These are phyloP conservation scores for Samia ricini DNA, from an alignment of 1,140 invertebrate genomes.

Conservation along the genomic window DNA sequence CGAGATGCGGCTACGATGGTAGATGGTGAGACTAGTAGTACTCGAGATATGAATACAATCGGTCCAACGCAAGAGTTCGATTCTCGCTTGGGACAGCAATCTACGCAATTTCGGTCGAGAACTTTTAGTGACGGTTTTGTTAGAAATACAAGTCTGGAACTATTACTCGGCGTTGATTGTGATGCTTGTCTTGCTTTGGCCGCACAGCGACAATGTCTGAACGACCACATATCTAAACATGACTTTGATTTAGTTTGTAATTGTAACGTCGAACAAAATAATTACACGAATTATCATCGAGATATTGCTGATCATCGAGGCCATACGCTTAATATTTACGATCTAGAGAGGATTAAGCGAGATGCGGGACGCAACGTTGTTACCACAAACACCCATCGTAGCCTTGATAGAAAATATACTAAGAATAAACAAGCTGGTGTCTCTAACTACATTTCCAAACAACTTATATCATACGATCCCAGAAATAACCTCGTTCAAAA, in stretches of 20 bases:
- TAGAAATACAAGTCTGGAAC: slow-evolving; percentile 72
- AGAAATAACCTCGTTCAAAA: slow-evolving; percentile 71
- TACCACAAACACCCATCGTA: slow-evolving; percentile 60
- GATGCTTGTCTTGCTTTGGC: slow-evolving; percentile 68
- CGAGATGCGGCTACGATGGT: slow-evolving; percentile 75
- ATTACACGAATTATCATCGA: slow-evolving; percentile 57
- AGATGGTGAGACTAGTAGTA: slow-evolving; percentile 47
- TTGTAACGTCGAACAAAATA: slow-evolving; percentile 68
- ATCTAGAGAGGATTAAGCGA: slow-evolving; percentile 65
- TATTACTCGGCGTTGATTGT: slow-evolving; percentile 71
- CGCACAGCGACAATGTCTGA: slow-evolving; percentile 56
- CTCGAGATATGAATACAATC: slow-evolving; percentile 26
- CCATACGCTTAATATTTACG: slow-evolving; percentile 64
- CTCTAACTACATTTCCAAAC: slow-evolving; percentile 71
- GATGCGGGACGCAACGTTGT: slow-evolving; percentile 55
- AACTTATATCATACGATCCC: slow-evolving; percentile 69
- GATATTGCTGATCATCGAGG: slow-evolving; percentile 51
- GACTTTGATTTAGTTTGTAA: slow-evolving; percentile 72
- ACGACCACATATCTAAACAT: slow-evolving; percentile 58
- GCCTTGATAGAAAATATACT: slow-evolving; percentile 69
- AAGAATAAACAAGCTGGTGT: slow-evolving; percentile 72
- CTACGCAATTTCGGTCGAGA: slow-evolving; percentile 61
- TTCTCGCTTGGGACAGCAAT: slow-evolving; percentile 38
- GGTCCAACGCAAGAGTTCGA: slow-evolving; percentile 44
- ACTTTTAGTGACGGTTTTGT: slow-evolving; percentile 75